A percentile compares a stretch with the other conserved stretches of the same genome.
Conservation (phyloP, 2,888 invertebrate genomes). For the Strigamia maritima region DNA sequence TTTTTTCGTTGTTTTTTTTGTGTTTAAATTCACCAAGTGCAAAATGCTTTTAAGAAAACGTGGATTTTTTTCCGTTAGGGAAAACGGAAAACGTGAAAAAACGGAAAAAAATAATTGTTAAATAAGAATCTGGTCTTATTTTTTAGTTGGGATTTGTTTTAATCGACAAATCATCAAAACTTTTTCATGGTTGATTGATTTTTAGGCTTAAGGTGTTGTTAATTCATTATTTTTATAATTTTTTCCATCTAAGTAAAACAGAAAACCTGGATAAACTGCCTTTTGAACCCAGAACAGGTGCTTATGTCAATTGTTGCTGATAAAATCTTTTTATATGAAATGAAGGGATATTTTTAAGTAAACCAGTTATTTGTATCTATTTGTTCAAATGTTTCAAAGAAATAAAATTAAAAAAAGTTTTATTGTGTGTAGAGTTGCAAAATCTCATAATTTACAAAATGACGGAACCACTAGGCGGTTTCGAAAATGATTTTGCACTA, state of each 20-base stretch:
- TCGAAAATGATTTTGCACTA: too few relatives aligned
- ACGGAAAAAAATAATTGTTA: neutral
- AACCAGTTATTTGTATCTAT: neutral
- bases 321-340: neutral
- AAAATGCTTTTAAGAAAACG: neutral
- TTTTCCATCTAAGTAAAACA: neutral
- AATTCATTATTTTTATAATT: neutral
- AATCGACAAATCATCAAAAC: neutral
- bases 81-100: neutral
- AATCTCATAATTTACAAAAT: too few relatives aligned
- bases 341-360: neutral
- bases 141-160: neutral
- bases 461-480: too few relatives aligned
- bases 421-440: too few relatives aligned
- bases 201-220: neutral
- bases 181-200: neutral
- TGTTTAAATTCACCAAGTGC: constrained; percentile 1
- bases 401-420: too few relatives aligned
- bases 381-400: neutral
- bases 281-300: neutral
- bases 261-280: neutral
- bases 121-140: neutral
- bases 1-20: too few relatives aligned
- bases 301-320: neutral
- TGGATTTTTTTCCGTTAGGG: too few relatives aligned